phyloP scores from a whole-genome alignment of 2,888 invertebrate species.

The Tillus elongatus region DNA sequence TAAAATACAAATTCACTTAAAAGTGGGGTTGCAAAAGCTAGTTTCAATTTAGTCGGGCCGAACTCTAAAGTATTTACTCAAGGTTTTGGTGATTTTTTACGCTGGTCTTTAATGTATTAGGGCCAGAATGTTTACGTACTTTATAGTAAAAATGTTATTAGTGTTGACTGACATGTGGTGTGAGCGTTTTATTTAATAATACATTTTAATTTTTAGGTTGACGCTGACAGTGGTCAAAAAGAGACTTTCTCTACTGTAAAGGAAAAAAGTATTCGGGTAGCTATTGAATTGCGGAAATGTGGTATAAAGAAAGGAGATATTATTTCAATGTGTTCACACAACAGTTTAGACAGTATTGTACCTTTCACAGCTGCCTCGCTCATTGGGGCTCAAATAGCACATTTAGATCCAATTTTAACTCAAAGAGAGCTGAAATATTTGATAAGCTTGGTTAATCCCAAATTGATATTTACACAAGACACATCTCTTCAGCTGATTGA shows the following conservation, averaged over 20 bases:
- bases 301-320: slow-evolving; percentile 41
- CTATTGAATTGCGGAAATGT: slow-evolving; percentile 37
- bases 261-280: slow-evolving; percentile 40
- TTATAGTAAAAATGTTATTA: too few species aligned
- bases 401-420: slow-evolving; percentile 29
- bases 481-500: slow-evolving; percentile 26
- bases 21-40: too few species aligned
- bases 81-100: too few species aligned
- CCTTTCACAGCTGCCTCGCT: slow-evolving; percentile 44
- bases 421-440: slow-evolving; percentile 26
- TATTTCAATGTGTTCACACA: slow-evolving; percentile 43
- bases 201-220: too few species aligned
- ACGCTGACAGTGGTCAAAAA: slow-evolving; percentile 37
- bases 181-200: too few species aligned
- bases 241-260: slow-evolving; percentile 41
- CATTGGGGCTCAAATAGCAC: slow-evolving; percentile 35
- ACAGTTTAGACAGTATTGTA: slow-evolving; percentile 40
- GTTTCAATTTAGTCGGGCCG: too few species aligned
- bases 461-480: slow-evolving; percentile 29
- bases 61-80: too few species aligned
- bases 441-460: slow-evolving; percentile 28
- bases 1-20: too few species aligned
- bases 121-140: too few species aligned
- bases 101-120: too few species aligned
- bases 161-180: too few species aligned